Percentiles rank a stretch among this genome's conserved stretches.
Evolutionary conservation across 2,113 vertebrate species (phyloP).

Genomic region (Nibea albiflora): DNA sequence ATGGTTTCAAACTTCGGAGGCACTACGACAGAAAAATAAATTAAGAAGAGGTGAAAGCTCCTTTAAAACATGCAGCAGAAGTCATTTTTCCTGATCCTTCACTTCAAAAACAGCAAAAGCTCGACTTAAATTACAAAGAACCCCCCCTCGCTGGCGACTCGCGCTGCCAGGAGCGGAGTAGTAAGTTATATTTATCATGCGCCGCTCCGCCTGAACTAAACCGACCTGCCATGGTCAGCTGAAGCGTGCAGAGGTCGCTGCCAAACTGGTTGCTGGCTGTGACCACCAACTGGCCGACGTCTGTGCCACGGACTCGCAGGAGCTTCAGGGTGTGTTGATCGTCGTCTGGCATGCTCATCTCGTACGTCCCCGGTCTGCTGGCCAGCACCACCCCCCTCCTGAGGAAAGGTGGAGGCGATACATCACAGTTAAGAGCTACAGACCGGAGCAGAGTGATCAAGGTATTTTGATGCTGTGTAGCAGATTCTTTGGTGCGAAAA

Average conservation of each 20-base stretch:
- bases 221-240: constrained; percentile 90
- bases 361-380: constrained; percentile 80
- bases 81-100: background rate
- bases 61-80: background rate
- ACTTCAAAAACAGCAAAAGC: constrained; percentile 4
- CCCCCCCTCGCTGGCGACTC: background rate
- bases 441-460: background rate
- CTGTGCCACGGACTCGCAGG: constrained; percentile 81
- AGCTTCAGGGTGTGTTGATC: constrained; percentile 91
- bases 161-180: constrained; percentile 1
- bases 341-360: constrained; percentile 91
- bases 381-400: constrained; percentile 86
- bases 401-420: background rate
- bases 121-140: background rate
- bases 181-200: constrained; percentile 25
- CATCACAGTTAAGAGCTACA: background rate
- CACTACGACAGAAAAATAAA: constrained; percentile 76
- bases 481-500: background rate
- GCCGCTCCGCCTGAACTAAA: background rate
- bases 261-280: constrained; percentile 92
- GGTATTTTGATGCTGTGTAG: too few species aligned
- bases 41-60: background rate
- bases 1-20: constrained; percentile 94
- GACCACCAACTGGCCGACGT: constrained; percentile 87
- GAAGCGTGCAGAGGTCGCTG: constrained; percentile 87